Conservation (phyloP, 35 echinoderm and acorn worm genomes). For the Acanthaster planci region DNA sequence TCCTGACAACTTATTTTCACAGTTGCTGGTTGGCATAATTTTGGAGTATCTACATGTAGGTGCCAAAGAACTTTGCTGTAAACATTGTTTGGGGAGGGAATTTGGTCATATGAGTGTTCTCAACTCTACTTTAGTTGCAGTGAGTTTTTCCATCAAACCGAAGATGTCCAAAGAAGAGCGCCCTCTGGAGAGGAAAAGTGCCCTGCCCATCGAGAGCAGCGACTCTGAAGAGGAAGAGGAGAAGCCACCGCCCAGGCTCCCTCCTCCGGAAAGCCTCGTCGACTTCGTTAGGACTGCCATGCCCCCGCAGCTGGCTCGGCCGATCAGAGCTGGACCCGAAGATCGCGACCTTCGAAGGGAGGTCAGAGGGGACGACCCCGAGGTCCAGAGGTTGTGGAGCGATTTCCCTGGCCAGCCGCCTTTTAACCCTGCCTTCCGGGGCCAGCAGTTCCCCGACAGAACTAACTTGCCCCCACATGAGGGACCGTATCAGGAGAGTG, state of each 20-base stretch:
- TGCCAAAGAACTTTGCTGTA: no score
- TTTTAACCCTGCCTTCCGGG: constrained; percentile 2
- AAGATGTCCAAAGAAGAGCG: constrained; percentile 68
- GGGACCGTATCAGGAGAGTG: not conserved
- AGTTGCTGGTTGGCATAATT: no score
- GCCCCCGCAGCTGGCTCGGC: not conserved
- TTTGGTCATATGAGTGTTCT: not conserved
- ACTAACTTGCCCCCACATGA: not conserved
- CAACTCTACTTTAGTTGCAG: constrained; percentile 55
- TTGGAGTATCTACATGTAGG: not conserved
- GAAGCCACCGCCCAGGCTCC: not conserved
- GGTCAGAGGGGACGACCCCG: constrained; percentile 9
- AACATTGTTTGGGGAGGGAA: no score
- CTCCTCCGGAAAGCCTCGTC: not conserved
- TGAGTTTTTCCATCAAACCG: constrained; percentile 93
- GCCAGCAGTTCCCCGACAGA: not conserved
- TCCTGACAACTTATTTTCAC: no score
- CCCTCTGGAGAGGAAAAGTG: constrained; percentile 67
- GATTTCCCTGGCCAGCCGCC: constrained; percentile 7
- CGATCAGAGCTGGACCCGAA: constrained; percentile 20
- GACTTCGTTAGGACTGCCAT: no score
- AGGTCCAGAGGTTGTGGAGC: constrained; percentile 18
- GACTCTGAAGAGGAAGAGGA: constrained; percentile 77
- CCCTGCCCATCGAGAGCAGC: constrained; percentile 87
- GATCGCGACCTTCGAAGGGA: constrained; percentile 2